Evolutionary conservation across 2,888 invertebrate species (phyloP), one percentile per base, ranked within the genome.

Genomic region (Lagria hirta): DNA sequence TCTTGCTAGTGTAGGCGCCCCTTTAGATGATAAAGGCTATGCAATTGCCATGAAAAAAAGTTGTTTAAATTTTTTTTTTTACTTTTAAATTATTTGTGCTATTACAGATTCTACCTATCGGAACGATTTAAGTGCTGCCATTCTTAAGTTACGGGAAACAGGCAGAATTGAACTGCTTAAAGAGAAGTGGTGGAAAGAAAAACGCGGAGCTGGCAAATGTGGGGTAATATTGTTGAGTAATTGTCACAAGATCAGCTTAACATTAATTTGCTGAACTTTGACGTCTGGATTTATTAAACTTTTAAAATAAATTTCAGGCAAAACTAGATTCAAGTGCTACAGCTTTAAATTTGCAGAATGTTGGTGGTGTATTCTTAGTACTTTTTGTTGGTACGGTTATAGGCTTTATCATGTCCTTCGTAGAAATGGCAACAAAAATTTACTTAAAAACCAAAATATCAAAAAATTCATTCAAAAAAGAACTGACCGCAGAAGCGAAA

Each of bases 141-240:
- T 95, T 48, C 75, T 94, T 46, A 83, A 83, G 65, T 75, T 95
- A 40, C 93, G 94, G 74, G 94, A 95, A 73, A 80, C 80, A 40
- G 92, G 93, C 12, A 76, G 78, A 48, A 76, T 95, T 45, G 82
- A 82, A 11, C 76, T 79, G 55, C 77, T 94, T 73, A 90, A 91
- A 72, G 81, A 83, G 43, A 85, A 84, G 64, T 95, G 94, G 94
- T 95, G 94, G 94, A 84, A 86, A 64, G 86, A 89, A 70, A 84
- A 83, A 70, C 76, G 85, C 51, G 88, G 84, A 8, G 86, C 85
- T 20, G 84, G 84, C 38, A 80, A 81, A 22, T 86, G 86, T 66
- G 74, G 77, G 70, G 85, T 84, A 75, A n/a, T n/a, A n/a, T n/a
- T 15, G 29, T 29, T 13, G 1, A 11, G 10, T 8, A n/a, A n/a